These are phyloP conservation scores for Drymonia ruficornis DNA, from an alignment of 2,888 invertebrate species.

Conservation along the genomic window DNA sequence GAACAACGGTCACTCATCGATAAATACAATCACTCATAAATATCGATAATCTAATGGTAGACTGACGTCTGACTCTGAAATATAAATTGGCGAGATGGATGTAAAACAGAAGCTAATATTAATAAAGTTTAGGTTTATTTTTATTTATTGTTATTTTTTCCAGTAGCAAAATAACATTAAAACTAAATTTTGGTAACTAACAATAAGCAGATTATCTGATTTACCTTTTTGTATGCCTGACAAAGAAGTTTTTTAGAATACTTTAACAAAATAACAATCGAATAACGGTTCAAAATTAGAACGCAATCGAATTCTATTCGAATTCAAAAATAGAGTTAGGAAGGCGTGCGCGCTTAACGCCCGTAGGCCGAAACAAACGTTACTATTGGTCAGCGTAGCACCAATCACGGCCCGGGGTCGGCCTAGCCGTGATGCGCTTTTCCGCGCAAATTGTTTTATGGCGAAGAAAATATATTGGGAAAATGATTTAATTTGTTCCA, in stretches of 20 bases:
- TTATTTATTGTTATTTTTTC: too few species aligned
- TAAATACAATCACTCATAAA: too few species aligned
- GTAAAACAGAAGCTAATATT: too few species aligned
- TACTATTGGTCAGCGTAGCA: conserved; percentile 67
- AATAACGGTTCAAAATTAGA: conserved; percentile 49
- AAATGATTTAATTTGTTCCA: conserved; percentile 17
- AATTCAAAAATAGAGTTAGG: conserved; percentile 76
- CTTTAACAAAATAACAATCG: background rate
- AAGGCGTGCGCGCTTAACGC: conserved; percentile 68
- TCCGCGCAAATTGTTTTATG: conserved; percentile 45
- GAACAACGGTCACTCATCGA: too few species aligned
- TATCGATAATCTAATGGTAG: too few species aligned
- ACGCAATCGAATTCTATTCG: conserved; percentile 57
- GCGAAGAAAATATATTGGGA: conserved; percentile 28
- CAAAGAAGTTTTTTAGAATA: too few species aligned
- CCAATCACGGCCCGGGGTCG: conserved; percentile 72
- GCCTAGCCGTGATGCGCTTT: conserved; percentile 66
- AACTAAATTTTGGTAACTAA: background rate
- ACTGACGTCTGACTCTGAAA: too few species aligned
- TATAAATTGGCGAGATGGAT: too few species aligned
- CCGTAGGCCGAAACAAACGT: conserved; percentile 63
- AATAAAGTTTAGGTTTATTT: too few species aligned
- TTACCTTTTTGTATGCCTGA: too few species aligned
- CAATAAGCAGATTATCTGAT: too few species aligned
- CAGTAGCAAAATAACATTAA: too few species aligned